Conservation (phyloP, 2,888 invertebrate species). For the Xiphydria camelus region DNA sequence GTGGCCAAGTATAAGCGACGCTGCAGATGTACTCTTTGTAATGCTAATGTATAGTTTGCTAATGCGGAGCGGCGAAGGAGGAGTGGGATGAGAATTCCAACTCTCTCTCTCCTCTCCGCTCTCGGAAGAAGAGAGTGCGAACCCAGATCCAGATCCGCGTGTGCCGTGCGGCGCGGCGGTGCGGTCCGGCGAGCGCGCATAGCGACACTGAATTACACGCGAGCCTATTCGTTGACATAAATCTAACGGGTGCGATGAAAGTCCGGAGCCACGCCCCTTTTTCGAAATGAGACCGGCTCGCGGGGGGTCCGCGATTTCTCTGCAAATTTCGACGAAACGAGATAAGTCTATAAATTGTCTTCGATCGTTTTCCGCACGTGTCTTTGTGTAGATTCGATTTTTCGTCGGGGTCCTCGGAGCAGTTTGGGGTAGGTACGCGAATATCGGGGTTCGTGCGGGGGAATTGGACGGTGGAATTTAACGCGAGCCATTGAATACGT, state of each 20-base stretch:
- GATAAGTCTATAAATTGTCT: conserved; percentile 42
- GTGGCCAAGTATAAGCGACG: conserved; percentile 24
- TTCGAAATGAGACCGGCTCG: conserved; percentile 9
- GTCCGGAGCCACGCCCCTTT: conserved; percentile 9
- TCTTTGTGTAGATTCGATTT: too few species aligned
- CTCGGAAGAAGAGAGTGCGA: too few species aligned
- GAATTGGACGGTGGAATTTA: too few species aligned
- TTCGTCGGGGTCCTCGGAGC: too few species aligned
- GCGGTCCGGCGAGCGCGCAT: conserved; percentile 11
- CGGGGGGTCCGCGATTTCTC: conserved; percentile 24
- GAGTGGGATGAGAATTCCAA: conserved; percentile 1
- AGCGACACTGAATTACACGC: conserved; percentile 19
- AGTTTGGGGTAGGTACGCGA: too few species aligned
- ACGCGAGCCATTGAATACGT: too few species aligned
- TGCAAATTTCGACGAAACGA: conserved; percentile 46
- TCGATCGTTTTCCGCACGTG: too few species aligned
- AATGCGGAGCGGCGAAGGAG: conserved; percentile 16
- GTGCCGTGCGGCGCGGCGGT: conserved; percentile 11
- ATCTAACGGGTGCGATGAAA: conserved; percentile 31
- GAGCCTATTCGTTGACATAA: conserved; percentile 21
- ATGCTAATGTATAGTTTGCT: conserved; percentile 39
- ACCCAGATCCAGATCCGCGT: conserved; percentile 10
- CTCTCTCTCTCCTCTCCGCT: conserved; percentile 9
- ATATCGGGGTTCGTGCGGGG: too few species aligned
- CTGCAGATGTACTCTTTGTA: conserved; percentile 42